Conservation (phyloP, 92 coral and sea anemone genomes). For the Anthopleura xanthogrammica region DNA sequence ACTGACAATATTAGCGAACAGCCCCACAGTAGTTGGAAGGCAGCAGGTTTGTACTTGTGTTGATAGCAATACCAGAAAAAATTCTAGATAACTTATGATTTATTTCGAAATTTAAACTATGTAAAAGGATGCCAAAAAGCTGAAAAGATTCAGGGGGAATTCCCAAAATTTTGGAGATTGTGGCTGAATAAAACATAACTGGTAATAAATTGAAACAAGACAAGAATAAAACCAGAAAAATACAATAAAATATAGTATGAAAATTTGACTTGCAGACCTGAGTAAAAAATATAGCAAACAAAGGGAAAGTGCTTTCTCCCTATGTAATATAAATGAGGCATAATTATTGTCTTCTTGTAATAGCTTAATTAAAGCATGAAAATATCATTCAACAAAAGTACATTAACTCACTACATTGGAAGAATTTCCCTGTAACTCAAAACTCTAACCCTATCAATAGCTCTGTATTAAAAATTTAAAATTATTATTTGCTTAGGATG, state of each 20-base stretch:
- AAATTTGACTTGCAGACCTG: neutral
- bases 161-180: too few relatives aligned
- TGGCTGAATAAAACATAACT: too few relatives aligned
- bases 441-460: neutral
- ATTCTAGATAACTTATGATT: too few relatives aligned
- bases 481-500: neutral
- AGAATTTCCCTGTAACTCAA: neutral
- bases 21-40: neutral
- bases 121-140: too few relatives aligned
- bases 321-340: too few relatives aligned
- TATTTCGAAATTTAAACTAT: too few relatives aligned
- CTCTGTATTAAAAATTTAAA: too few relatives aligned
- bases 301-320: too few relatives aligned
- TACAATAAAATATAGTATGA: neutral
- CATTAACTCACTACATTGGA: neutral
- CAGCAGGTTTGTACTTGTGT: neutral
- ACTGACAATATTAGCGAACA: neutral
- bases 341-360: too few relatives aligned
- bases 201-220: neutral
- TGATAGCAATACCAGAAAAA: too few relatives aligned
- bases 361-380: too few relatives aligned
- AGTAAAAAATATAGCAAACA: neutral
- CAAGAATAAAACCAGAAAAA: neutral
- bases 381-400: neutral
- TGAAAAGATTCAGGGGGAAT: too few relatives aligned